Conservation (phyloP, 2,113 vertebrate genomes). For the Miniopterus natalensis region DNA sequence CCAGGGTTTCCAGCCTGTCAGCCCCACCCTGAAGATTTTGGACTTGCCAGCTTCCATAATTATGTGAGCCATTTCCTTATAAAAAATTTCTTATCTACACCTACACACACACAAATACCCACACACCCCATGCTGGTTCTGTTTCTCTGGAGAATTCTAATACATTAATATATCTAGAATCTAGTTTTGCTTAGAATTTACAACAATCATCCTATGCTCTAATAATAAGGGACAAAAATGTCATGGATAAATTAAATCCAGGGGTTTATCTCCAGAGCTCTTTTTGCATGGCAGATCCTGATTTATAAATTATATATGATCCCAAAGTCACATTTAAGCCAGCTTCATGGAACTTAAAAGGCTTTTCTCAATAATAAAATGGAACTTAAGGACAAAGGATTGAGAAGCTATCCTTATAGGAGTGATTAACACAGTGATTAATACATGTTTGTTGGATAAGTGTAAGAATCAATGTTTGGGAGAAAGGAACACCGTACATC, state of each 20-base stretch:
- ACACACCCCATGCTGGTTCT: not conserved
- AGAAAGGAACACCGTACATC: not conserved
- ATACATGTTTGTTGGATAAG: not conserved
- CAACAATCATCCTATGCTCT: slow-evolving; percentile 6
- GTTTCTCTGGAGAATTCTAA: not conserved
- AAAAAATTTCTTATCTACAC: not conserved
- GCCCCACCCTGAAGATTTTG: not conserved
- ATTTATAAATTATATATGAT: slow-evolving; percentile 58
- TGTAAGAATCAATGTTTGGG: not conserved
- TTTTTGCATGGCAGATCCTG: slow-evolving; percentile 44
- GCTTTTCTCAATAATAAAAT: slow-evolving; percentile 56
- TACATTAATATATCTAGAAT: slow-evolving; percentile 19
- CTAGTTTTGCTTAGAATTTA: slow-evolving; percentile 61
- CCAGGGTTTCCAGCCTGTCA: not conserved
- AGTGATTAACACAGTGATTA: slow-evolving; percentile 36
- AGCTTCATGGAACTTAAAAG: slow-evolving; percentile 28
- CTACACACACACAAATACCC: not conserved
- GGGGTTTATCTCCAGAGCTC: slow-evolving; percentile 40
- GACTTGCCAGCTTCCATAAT: slow-evolving; percentile 4
- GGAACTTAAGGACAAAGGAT: slow-evolving; percentile 36
- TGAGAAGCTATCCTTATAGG: slow-evolving; percentile 36
- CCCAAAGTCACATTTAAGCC: slow-evolving; percentile 48
- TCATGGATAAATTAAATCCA: slow-evolving; percentile 45
- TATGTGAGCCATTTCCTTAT: not conserved
- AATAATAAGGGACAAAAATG: slow-evolving; percentile 57